Base-by-base conservation (phyloP, 2,888 invertebrate genomes). In the Drosophila longiperda region DNA sequence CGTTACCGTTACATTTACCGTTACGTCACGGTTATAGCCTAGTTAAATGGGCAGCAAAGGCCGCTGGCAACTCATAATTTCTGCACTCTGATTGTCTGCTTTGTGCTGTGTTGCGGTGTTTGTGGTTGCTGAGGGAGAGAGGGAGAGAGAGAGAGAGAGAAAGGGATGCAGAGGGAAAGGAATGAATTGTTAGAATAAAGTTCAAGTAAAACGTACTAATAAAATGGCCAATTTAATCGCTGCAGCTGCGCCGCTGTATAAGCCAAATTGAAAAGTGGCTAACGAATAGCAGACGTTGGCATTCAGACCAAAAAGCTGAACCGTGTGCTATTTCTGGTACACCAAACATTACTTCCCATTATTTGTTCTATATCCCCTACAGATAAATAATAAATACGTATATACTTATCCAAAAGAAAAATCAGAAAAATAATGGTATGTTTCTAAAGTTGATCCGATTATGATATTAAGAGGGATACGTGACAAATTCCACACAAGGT, bases 221-320 rank as follows among this genome's bases (percentile, higher is more conserved):
- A 80, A 84, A 83, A 86, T 78, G 78, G 72, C 87, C 82, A 84
- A 87, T 85, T 89, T 89, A 62, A 69, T 49, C 52, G 66, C 40
- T 84, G 84, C 87, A 87, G 82, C 84, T 89, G 84, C 59, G 66
- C 36, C 61, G 59, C 61, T 54, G 20, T 61, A 57, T 75, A 71
- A 75, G 89, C 84, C 53, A 70, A 74, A 70, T 82, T 74, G 59
- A 68, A 78, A 80, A 80, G 76, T 86, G 73, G 66, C 65, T 75
- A 71, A 53, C 71, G 26, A 75, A 80, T 53, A 75, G 67, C 70
- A 84, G 82, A 85, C 82, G 63, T 58, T 75, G 72, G 81, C 64
- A 26, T 54, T 67, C 50, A 60, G 61, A 65, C 55, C 67, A 72
- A 63, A 62, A 69, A 61, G 40, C 65, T 59, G 33, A 57, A 66